These are phyloP conservation scores for Cactoblastis cactorum DNA, from an alignment of 2,888 invertebrate species.

Conservation along the genomic window DNA sequence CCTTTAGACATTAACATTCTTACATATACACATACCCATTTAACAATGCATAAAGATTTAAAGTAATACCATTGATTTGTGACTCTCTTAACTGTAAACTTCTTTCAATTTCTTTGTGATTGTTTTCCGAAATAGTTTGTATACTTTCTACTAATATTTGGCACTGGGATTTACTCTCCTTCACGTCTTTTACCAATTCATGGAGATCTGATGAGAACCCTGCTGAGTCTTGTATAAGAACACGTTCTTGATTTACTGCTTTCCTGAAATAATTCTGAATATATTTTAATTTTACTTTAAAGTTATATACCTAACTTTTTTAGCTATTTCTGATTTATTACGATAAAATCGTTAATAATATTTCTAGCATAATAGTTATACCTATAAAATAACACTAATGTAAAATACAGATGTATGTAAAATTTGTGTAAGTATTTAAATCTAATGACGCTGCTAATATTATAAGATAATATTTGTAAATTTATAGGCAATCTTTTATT, in stretches of 20 bases:
- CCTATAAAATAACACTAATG: too few species aligned
- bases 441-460: too few species aligned
- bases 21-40: neutral
- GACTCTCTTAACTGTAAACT: conserved; percentile 74
- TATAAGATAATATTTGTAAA: too few species aligned
- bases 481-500: too few species aligned
- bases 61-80: conserved; percentile 74
- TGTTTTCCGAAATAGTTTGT: conserved; percentile 56
- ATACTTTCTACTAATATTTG: conserved; percentile 70
- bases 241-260: conserved; percentile 73
- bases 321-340: too few species aligned
- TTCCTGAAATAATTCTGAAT: conserved; percentile 48
- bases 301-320: too few species aligned
- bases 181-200: conserved; percentile 64
- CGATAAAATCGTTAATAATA: too few species aligned
- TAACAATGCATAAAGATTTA: neutral
- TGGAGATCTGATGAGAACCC: conserved; percentile 73
- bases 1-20: neutral
- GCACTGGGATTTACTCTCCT: conserved; percentile 65
- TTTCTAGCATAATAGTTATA: too few species aligned
- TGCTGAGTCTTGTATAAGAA: conserved; percentile 68
- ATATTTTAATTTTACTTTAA: neutral
- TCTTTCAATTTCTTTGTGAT: conserved; percentile 65
- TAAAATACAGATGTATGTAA: too few species aligned
- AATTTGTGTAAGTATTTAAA: too few species aligned